Evolutionary conservation across 2,888 invertebrate species (phyloP).

Genomic region (Drosophila kanekoi): DNA sequence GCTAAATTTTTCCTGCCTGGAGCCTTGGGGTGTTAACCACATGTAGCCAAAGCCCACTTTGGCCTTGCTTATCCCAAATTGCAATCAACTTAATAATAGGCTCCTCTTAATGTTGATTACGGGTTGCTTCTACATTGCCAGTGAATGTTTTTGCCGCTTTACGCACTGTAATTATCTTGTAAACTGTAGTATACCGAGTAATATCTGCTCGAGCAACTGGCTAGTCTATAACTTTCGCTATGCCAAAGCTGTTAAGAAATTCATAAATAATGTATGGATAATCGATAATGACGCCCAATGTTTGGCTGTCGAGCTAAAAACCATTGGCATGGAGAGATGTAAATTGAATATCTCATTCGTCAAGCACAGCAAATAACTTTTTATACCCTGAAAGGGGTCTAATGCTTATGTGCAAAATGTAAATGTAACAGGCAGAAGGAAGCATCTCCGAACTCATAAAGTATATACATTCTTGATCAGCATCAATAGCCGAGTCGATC

Average conservation of each 20-base stretch:
- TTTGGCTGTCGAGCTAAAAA: neutral
- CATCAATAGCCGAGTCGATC: too few species aligned
- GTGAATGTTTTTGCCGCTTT: conserved; percentile 59
- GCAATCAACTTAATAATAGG: conserved; percentile 79
- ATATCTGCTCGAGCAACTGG: conserved; percentile 7
- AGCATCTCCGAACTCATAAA: too few species aligned
- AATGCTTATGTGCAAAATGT: too few species aligned
- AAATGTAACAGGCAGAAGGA: too few species aligned
- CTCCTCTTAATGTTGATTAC: conserved; percentile 69
- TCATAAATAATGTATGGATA: neutral
- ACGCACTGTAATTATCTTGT: conserved; percentile 70
- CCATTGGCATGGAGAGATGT: neutral
- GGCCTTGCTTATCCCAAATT: conserved; percentile 69
- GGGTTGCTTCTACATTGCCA: conserved; percentile 40
- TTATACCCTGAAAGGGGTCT: too few species aligned
- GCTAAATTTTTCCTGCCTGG: conserved; percentile 51
- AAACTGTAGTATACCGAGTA: conserved; percentile 18
- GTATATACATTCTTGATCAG: too few species aligned
- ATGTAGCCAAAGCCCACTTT: conserved; percentile 37
- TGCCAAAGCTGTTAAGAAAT: neutral
- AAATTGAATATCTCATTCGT: too few species aligned
- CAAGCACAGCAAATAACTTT: too few species aligned
- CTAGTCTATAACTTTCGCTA: conserved; percentile 55
- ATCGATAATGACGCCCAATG: neutral
- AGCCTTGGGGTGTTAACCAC: conserved; percentile 59